These are phyloP conservation scores for Pararge aegeria DNA, from an alignment of 1,140 invertebrate genomes.

Conservation along the genomic window DNA sequence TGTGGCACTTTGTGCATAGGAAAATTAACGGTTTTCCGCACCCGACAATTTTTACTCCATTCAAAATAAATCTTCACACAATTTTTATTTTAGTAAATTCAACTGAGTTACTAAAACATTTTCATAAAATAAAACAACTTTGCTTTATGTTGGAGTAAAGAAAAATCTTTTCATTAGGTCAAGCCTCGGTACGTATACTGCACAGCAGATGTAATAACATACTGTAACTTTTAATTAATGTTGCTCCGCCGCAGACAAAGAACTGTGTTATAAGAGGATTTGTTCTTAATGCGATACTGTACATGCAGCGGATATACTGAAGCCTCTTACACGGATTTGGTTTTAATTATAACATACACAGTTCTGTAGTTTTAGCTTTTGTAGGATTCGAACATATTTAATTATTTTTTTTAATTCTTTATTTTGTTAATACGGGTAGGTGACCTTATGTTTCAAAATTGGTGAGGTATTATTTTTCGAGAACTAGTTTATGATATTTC, in stretches of 20 bases:
- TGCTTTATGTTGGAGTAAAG: not conserved
- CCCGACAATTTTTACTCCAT: no score
- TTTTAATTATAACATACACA: not conserved
- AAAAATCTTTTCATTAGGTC: slow-evolving; percentile 3
- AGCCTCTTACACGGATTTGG: not conserved
- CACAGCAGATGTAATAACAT: not conserved
- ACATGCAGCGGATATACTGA: not conserved
- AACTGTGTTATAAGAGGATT: slow-evolving; percentile 4
- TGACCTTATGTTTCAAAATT: no score
- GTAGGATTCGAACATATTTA: not conserved
- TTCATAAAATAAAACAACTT: not conserved
- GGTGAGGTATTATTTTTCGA: no score
- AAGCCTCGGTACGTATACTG: not conserved
- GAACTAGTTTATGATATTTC: no score
- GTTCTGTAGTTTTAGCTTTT: not conserved
- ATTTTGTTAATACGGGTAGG: no score
- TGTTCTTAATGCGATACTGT: not conserved
- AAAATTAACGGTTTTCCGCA: no score
- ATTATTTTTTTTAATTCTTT: no score
- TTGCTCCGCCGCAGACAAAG: not conserved
- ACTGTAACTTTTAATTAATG: not conserved
- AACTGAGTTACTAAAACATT: not conserved
- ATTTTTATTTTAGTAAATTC: no score
- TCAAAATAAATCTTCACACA: no score
- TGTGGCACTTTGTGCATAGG: no score